Evolutionary conservation across 1,140 invertebrate genomes (phyloP).

Genomic region (Heliconius nattereri): DNA sequence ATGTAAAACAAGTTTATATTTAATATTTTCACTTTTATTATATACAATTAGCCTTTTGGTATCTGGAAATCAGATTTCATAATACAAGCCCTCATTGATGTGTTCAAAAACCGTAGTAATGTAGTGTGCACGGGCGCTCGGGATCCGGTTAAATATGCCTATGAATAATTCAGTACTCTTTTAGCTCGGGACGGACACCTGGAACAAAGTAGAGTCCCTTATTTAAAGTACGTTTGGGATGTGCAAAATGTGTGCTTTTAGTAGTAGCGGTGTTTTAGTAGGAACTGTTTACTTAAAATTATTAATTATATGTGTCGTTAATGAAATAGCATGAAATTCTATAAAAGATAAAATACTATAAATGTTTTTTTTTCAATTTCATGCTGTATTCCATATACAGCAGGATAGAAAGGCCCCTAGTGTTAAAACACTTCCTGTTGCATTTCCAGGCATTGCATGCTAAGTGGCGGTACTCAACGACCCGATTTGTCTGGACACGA

Average conservation of each 20-base stretch:
- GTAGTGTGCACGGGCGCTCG: conserved; percentile 38
- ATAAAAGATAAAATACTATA: not conserved
- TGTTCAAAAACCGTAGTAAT: conserved; percentile 35
- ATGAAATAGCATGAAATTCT: not conserved
- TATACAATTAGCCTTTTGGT: not conserved
- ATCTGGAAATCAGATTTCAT: conserved; percentile 1
- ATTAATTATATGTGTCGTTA: not conserved
- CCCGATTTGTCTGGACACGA: too few relatives aligned
- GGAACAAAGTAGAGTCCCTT: conserved; percentile 67
- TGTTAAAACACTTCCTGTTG: too few relatives aligned
- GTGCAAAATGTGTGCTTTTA: conserved; percentile 27
- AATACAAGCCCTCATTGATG: not conserved
- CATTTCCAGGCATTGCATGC: too few relatives aligned
- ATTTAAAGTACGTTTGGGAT: conserved; percentile 32
- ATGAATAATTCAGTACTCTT: conserved; percentile 76
- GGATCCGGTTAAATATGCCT: conserved; percentile 67
- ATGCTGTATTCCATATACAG: too few relatives aligned
- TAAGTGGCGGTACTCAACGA: too few relatives aligned
- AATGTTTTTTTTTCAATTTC: too few relatives aligned
- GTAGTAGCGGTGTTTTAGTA: not conserved
- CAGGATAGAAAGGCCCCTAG: too few relatives aligned
- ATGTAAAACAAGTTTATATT: not conserved
- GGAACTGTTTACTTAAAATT: not conserved
- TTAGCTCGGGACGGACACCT: conserved; percentile 69
- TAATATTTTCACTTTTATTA: not conserved